Conservation (phyloP, 2,888 invertebrate genomes). For the Epsilonema sp. region DNA sequence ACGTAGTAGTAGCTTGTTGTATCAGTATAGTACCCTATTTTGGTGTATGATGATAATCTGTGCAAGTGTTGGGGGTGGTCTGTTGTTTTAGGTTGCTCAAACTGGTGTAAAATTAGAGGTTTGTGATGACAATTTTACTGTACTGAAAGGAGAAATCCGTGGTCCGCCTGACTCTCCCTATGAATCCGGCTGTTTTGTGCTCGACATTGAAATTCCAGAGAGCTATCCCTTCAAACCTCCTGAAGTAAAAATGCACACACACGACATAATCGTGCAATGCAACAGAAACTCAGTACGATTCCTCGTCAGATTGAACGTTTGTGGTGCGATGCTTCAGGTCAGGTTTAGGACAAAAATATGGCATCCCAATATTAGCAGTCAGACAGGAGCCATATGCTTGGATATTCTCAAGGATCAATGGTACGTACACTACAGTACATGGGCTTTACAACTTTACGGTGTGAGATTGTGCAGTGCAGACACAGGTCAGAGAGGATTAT, state of each 20-base stretch:
- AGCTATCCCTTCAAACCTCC: conserved; percentile 99
- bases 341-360: conserved; percentile 92
- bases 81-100: conserved; percentile 31
- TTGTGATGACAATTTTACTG: conserved; percentile 66
- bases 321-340: conserved; percentile 47
- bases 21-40: no score
- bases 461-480: no score
- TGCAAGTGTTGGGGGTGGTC: no score
- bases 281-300: no score
- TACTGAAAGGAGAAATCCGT: conserved; percentile 78
- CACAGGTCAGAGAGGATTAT: no score
- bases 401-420: conserved; percentile 70
- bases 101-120: conserved; percentile 48
- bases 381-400: conserved; percentile 82
- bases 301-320: no score
- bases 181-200: conserved; percentile 74
- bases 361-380: conserved; percentile 99
- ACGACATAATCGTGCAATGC: no score
- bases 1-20: no score
- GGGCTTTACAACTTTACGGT: not conserved
- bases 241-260: conserved; percentile 56
- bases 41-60: no score
- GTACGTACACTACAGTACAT: conserved; percentile 17
- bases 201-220: conserved; percentile 94
- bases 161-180: conserved; percentile 97